Percentiles rank a stretch among this genome's conserved stretches.
These are phyloP conservation scores for Nephrotoma appendiculata DNA, from an alignment of 2,888 invertebrate genomes.

Conservation along the genomic window DNA sequence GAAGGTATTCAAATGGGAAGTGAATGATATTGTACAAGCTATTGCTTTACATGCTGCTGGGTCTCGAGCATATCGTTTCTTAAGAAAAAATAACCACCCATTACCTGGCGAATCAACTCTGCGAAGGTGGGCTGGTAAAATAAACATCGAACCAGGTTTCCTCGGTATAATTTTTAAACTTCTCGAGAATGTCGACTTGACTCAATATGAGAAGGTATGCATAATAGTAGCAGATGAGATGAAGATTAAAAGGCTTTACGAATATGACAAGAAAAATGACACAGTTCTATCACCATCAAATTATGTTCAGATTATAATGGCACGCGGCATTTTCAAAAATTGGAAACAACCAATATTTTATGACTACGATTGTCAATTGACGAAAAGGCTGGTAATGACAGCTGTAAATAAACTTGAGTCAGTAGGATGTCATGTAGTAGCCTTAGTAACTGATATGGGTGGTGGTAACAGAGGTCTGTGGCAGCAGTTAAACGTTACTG, in stretches of 20 bases:
- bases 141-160: slow-evolving; percentile 4
- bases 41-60: slow-evolving; percentile 8
- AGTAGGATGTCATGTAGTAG: slow-evolving; percentile 4
- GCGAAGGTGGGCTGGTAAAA: slow-evolving; percentile 7
- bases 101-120: slow-evolving; percentile 6
- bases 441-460: slow-evolving; percentile 1
- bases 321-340: slow-evolving; percentile 5
- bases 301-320: slow-evolving; percentile 10
- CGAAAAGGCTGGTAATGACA: not conserved
- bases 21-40: not conserved
- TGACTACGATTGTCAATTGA: slow-evolving; percentile 7
- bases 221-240: slow-evolving; percentile 10
- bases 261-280: slow-evolving; percentile 7
- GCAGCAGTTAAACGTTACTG: not conserved
- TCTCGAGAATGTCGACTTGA: slow-evolving; percentile 4
- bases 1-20: not conserved
- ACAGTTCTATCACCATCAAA: slow-evolving; percentile 8
- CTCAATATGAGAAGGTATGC: slow-evolving; percentile 10
- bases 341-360: slow-evolving; percentile 8
- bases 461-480: not conserved
- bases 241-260: slow-evolving; percentile 10
- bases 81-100: slow-evolving; percentile 5
- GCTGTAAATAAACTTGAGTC: slow-evolving; percentile 10
- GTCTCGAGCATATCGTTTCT: slow-evolving; percentile 1
- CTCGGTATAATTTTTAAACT: not conserved